Evolutionary conservation across 2,113 vertebrate genomes (phyloP).

Genomic region (Ginglymostoma cirratum): DNA sequence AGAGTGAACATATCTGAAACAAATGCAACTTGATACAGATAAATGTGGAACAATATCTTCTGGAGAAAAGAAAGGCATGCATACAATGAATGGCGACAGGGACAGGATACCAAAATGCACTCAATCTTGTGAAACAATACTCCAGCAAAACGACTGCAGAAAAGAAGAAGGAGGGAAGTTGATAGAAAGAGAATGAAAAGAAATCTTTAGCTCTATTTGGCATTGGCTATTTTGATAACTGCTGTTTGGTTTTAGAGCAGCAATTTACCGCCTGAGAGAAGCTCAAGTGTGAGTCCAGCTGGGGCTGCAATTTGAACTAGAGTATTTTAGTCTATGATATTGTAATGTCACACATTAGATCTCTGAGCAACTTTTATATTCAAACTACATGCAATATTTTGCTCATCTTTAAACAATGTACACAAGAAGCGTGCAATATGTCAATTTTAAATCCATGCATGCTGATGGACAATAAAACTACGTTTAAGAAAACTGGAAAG

Average conservation of each 20-base stretch:
- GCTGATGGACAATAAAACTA: constrained; percentile 39
- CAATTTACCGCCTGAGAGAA: background rate
- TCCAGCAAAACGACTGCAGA: background rate
- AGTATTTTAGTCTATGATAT: background rate
- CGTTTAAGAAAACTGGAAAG: constrained; percentile 56
- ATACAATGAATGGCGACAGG: background rate
- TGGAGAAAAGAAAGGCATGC: background rate
- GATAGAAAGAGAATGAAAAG: background rate
- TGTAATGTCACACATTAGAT: background rate
- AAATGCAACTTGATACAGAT: background rate
- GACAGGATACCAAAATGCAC: background rate
- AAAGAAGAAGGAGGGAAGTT: background rate
- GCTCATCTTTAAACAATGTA: background rate
- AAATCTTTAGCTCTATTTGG: background rate
- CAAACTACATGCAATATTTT: background rate
- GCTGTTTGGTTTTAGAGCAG: background rate
- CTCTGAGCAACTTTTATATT: background rate
- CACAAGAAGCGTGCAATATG: background rate
- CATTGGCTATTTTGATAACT: background rate
- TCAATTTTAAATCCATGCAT: background rate
- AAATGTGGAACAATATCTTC: background rate
- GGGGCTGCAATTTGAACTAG: background rate
- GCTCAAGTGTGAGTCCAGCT: background rate
- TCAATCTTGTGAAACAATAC: background rate
- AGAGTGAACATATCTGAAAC: background rate